phyloP scores from a whole-genome alignment of 1,140 invertebrate species.

The Phortica variegata region DNA sequence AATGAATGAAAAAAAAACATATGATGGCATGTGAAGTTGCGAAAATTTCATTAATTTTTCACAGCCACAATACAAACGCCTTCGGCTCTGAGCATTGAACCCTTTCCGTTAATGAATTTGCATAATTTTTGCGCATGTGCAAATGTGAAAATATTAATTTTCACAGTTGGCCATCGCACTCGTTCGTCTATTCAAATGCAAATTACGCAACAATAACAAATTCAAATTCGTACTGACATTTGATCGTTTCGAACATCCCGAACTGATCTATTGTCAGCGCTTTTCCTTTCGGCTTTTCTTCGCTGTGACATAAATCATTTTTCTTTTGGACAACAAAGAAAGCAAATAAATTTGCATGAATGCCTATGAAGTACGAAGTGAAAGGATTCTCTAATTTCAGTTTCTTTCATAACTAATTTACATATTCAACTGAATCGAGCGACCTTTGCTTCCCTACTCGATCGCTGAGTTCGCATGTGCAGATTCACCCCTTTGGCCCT shows the following conservation, averaged over 20 bases:
- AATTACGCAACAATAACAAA: no score
- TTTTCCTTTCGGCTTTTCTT: slow-evolving; percentile 5
- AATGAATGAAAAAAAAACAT: no score
- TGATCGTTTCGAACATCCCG: background rate
- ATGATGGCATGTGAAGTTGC: no score
- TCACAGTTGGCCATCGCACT: slow-evolving; percentile 2
- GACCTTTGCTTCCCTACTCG: no score
- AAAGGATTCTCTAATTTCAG: slow-evolving; percentile 18
- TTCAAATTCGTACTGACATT: background rate
- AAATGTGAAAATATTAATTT: slow-evolving; percentile 13
- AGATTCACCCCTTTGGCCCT: no score
- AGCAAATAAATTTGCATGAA: slow-evolving; percentile 5
- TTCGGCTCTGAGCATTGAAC: no score
- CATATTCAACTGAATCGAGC: slow-evolving; percentile 14
- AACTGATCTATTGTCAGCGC: slow-evolving; percentile 2
- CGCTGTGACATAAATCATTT: slow-evolving; percentile 5
- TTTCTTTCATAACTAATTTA: slow-evolving; percentile 14
- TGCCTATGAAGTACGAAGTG: background rate
- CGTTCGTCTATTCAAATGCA: no score
- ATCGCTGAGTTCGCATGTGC: no score
- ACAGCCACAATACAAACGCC: no score
- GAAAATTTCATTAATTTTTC: no score
- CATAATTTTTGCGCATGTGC: slow-evolving; percentile 5
- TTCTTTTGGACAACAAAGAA: background rate
- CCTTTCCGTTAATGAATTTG: background rate